phyloP scores from a whole-genome alignment of 37 sponge, comb jelly and placozoan genomes.

The Lycopodina hypogea region DNA sequence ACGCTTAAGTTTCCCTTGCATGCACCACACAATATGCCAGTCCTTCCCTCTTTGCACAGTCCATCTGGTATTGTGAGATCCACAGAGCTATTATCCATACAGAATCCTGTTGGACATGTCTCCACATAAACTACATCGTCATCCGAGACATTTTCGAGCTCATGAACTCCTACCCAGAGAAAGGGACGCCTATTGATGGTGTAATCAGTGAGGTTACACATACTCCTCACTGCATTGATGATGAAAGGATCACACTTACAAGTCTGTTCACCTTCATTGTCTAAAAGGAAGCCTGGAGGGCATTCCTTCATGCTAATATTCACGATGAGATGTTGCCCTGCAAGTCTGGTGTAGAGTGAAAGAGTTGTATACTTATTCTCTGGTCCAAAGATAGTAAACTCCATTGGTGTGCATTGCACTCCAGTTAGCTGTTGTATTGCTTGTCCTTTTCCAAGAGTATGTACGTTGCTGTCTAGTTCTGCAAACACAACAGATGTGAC shows the following conservation, averaged over 20 bases:
- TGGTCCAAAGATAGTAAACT: conserved; percentile 22
- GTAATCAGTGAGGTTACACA: conserved; percentile 11
- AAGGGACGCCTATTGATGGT: conserved; percentile 17
- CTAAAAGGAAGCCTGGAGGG: conserved; percentile 31
- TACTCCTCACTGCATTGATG: neutral
- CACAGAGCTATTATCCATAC: neutral
- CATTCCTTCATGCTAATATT: conserved; percentile 17
- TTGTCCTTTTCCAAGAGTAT: neutral
- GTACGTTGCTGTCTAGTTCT: neutral
- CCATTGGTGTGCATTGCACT: neutral
- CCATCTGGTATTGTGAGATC: conserved; percentile 8
- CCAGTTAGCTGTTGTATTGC: neutral
- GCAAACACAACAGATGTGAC: conserved; percentile 21
- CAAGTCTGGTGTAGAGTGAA: neutral
- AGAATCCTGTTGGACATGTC: conserved; percentile 33
- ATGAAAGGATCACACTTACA: conserved; percentile 31
- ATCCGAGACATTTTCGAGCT: neutral
- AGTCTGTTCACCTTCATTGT: neutral
- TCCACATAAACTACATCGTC: conserved; percentile 7
- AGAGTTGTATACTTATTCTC: conserved; percentile 8
- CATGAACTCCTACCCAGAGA: conserved; percentile 21
- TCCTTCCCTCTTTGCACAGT: conserved; percentile 30
- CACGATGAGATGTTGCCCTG: neutral
- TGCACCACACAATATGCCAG: conserved; percentile 56
- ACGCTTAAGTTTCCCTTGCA: conserved; percentile 41